Evolutionary conservation across 2,888 invertebrate species (phyloP).

Genomic region (Acleris sparsana): DNA sequence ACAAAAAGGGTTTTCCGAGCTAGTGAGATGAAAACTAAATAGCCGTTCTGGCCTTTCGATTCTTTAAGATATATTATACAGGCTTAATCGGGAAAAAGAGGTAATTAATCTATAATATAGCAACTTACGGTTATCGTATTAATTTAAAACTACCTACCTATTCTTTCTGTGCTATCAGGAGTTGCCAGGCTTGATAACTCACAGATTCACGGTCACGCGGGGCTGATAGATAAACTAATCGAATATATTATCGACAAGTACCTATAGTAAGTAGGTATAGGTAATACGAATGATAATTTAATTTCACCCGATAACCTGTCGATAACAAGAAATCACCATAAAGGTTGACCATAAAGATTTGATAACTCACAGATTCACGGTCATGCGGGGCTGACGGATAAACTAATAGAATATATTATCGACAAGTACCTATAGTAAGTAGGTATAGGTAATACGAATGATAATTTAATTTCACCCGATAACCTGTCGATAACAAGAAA

Average conservation of each 20-base stretch:
- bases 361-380: constrained; percentile 2
- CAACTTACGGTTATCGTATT: background rate
- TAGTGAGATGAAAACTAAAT: too few relatives aligned
- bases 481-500: too few relatives aligned
- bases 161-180: background rate
- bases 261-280: too few relatives aligned
- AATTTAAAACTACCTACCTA: background rate
- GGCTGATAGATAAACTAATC: constrained; percentile 1
- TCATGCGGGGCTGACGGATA: constrained; percentile 10
- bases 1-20: too few relatives aligned
- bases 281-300: constrained; percentile 19
- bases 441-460: constrained; percentile 7
- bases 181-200: background rate
- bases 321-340: too few relatives aligned
- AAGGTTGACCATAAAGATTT: too few relatives aligned
- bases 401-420: constrained; percentile 12
- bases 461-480: constrained; percentile 21
- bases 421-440: too few relatives aligned
- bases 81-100: too few relatives aligned
- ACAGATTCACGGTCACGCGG: constrained; percentile 13
- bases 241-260: constrained; percentile 16
- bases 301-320: constrained; percentile 7
- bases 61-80: too few relatives aligned
- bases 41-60: too few relatives aligned
- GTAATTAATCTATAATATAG: too few relatives aligned